Conservation (phyloP, 2,888 invertebrate genomes). For the Trachelus troglodyta region DNA sequence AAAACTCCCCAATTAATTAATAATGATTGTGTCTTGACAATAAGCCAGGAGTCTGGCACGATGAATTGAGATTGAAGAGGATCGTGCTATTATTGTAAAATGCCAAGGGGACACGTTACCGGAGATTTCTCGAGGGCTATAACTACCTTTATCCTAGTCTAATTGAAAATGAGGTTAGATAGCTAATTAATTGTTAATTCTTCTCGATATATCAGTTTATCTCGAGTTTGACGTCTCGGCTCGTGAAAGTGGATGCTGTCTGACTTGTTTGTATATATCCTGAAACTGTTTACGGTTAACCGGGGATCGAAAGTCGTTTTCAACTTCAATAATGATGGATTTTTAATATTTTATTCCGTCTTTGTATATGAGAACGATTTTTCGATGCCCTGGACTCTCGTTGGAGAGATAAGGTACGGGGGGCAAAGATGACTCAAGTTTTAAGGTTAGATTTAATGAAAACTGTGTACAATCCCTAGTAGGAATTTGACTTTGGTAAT, state of each 20-base stretch:
- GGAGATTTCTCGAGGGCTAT: neutral
- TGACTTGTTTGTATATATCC: neutral
- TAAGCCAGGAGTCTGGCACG: neutral
- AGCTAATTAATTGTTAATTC: neutral
- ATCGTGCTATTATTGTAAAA: neutral
- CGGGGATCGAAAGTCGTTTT: neutral
- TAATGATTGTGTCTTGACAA: neutral
- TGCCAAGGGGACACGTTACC: neutral
- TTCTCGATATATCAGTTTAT: neutral
- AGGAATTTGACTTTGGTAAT: neutral
- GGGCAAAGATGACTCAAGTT: neutral
- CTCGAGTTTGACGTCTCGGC: neutral
- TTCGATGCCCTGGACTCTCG: neutral
- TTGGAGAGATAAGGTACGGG: neutral
- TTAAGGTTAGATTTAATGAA: neutral
- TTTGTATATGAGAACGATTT: neutral
- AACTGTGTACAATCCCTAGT: neutral
- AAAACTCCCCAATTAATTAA: too few species aligned
- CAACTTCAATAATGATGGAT: neutral
- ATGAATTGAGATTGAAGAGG: neutral
- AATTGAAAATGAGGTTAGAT: neutral
- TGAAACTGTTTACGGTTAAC: neutral
- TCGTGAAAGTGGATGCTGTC: neutral
- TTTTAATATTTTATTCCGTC: neutral
- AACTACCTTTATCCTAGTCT: neutral